Evolutionary conservation across 1,140 invertebrate species (phyloP).

Genomic region (Parasteatoda tepidariorum): DNA sequence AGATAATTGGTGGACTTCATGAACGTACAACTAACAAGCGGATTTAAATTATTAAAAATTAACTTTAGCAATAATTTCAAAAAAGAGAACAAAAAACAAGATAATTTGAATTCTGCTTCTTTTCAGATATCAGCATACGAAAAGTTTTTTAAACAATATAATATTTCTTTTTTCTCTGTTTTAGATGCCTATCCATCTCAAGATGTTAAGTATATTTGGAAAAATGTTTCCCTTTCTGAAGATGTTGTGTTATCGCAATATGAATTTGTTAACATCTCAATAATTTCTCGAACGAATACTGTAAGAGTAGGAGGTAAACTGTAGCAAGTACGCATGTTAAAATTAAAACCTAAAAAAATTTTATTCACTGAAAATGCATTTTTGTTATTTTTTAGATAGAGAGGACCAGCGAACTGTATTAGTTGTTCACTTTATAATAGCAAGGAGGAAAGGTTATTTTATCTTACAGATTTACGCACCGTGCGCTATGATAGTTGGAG

Average conservation of each 20-base stretch:
- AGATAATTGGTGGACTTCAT: too few species aligned
- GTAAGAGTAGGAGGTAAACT: conserved; percentile 46
- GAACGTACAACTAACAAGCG: too few species aligned
- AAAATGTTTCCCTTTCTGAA: conserved; percentile 65
- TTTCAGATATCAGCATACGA: background rate
- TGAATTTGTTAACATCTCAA: conserved; percentile 63
- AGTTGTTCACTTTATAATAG: conserved; percentile 69
- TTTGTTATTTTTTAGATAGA: conserved; percentile 61
- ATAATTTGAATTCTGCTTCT: background rate
- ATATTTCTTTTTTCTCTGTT: conserved; percentile 54
- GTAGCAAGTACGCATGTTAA: too few species aligned
- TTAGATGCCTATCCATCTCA: conserved; percentile 69
- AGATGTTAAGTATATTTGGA: conserved; percentile 70
- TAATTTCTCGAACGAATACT: conserved; percentile 5
- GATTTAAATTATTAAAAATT: too few species aligned
- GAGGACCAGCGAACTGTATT: conserved; percentile 65
- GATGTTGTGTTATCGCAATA: conserved; percentile 66
- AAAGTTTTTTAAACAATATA: background rate
- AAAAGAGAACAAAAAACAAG: too few species aligned
- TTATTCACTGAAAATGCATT: too few species aligned
- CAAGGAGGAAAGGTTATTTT: conserved; percentile 70
- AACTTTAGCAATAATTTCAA: too few species aligned
- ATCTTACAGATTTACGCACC: conserved; percentile 72
- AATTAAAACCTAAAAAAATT: too few species aligned
- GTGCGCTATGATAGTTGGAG: conserved; percentile 73